Conservation (phyloP, 2,113 vertebrate genomes). For the Leptobrachium ailaonicum region DNA sequence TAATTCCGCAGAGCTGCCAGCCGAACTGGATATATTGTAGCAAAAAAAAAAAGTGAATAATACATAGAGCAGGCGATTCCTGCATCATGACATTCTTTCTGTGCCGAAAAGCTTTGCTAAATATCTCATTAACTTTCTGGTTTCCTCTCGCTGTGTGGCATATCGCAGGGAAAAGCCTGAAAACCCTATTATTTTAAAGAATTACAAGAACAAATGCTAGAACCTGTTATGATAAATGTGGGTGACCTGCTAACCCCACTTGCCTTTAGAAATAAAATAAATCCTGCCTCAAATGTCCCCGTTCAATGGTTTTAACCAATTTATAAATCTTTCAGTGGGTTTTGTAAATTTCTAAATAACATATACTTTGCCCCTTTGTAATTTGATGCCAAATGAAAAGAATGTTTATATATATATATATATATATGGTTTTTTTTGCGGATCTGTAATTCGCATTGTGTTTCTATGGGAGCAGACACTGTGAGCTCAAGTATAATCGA, state of each 20-base stretch:
- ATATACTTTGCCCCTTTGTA: not conserved
- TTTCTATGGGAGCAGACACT: not conserved
- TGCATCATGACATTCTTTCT: not conserved
- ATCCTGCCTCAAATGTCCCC: not conserved
- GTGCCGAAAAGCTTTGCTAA: conserved; percentile 5
- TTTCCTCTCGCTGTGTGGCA: conserved; percentile 44
- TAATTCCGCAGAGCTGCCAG: conserved; percentile 7
- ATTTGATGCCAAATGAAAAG: not conserved
- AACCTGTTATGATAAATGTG: conserved; percentile 20
- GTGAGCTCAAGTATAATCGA: not conserved
- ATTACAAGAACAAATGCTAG: conserved; percentile 31
- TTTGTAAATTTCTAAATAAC: not conserved
- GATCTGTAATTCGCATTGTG: not conserved
- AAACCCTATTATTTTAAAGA: conserved; percentile 47
- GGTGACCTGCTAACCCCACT: conserved; percentile 29
- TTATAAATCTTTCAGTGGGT: conserved; percentile 4
- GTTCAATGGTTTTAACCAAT: not conserved
- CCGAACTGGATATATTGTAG: conserved; percentile 6
- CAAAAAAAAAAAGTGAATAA: conserved; percentile 13
- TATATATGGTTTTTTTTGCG: not conserved
- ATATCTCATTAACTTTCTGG: conserved; percentile 46
- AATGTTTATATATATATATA: not conserved
- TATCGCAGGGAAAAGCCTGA: conserved; percentile 14
- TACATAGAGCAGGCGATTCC: not conserved
- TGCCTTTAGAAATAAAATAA: conserved; percentile 9